These are phyloP conservation scores for Serilophus lunatus DNA, from an alignment of 2,113 vertebrate genomes.

Conservation along the genomic window DNA sequence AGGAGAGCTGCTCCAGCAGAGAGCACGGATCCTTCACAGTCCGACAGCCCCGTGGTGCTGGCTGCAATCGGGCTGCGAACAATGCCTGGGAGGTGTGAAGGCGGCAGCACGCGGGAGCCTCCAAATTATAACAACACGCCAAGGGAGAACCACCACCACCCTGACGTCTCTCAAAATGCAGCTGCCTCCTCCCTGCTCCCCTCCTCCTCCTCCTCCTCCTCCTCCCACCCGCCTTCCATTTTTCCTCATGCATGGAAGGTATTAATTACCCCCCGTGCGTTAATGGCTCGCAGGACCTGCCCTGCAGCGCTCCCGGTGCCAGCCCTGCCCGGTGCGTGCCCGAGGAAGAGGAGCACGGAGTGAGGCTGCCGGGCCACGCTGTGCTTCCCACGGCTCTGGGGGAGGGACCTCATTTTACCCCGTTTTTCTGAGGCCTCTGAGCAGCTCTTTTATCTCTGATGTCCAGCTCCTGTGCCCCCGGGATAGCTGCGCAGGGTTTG, in stretches of 20 bases:
- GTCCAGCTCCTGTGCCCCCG: neutral
- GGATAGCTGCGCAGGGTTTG: neutral
- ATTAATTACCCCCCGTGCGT: slow-evolving; percentile 27
- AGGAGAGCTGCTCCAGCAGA: neutral
- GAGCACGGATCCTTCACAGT: neutral
- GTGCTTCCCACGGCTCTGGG: neutral
- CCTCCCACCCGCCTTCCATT: slow-evolving; percentile 33
- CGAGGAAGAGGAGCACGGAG: neutral
- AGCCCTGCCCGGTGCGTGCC: neutral
- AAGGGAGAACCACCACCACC: neutral
- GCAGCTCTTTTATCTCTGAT: neutral
- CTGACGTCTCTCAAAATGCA: neutral
- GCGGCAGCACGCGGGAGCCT: neutral
- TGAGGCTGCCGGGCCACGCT: neutral
- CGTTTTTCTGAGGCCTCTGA: neutral
- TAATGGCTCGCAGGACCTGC: slow-evolving; percentile 43
- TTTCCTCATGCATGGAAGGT: slow-evolving; percentile 48
- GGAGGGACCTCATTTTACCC: neutral
- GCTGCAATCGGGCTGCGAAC: neutral
- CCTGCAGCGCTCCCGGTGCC: neutral
- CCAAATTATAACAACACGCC: rapidly evolving
- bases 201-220: neutral
- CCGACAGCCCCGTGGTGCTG: neutral
- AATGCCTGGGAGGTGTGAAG: neutral
- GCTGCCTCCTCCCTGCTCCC: neutral